These are phyloP conservation scores for Episyrphus balteatus DNA, from an alignment of 1,140 invertebrate species.

Conservation along the genomic window DNA sequence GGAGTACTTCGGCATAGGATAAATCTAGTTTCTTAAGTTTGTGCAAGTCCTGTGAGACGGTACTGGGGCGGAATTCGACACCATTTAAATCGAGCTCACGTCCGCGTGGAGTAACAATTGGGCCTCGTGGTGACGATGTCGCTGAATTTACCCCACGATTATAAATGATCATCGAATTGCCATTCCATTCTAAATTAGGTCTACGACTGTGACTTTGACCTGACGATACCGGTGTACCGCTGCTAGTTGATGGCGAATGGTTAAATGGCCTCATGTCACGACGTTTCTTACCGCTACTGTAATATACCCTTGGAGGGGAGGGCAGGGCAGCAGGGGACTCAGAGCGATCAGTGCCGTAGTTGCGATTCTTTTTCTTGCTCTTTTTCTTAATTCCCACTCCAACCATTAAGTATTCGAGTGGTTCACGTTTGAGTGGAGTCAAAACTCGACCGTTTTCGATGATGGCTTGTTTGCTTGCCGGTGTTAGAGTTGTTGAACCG, in stretches of 20 bases:
- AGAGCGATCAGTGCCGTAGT: conserved; percentile 45
- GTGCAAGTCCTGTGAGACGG: conserved; percentile 67
- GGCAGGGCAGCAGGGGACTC: conserved; percentile 49
- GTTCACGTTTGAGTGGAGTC: conserved; percentile 50
- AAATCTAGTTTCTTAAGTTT: conserved; percentile 67
- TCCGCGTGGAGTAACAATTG: conserved; percentile 8
- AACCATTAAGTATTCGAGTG: conserved; percentile 51
- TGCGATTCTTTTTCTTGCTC: conserved; percentile 49
- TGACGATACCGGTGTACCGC: conserved; percentile 9
- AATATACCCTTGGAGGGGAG: conserved; percentile 44
- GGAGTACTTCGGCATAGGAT: conserved; percentile 70
- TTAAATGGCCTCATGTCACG: conserved; percentile 44
- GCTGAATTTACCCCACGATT: conserved; percentile 41
- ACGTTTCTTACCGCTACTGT: conserved; percentile 43
- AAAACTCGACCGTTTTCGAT: conserved; percentile 36
- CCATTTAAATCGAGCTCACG: conserved; percentile 25
- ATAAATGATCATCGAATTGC: conserved; percentile 52
- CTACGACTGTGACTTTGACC: conserved; percentile 4
- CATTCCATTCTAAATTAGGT: conserved; percentile 46
- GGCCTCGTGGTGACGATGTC: background rate
- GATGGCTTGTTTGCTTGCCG: conserved; percentile 34
- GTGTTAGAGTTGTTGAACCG: background rate
- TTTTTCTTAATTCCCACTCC: conserved; percentile 48
- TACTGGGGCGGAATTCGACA: conserved; percentile 54
- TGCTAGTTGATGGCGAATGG: conserved; percentile 36